Conservation (phyloP, 2,888 invertebrate genomes). For the Ophioninae sp. region DNA sequence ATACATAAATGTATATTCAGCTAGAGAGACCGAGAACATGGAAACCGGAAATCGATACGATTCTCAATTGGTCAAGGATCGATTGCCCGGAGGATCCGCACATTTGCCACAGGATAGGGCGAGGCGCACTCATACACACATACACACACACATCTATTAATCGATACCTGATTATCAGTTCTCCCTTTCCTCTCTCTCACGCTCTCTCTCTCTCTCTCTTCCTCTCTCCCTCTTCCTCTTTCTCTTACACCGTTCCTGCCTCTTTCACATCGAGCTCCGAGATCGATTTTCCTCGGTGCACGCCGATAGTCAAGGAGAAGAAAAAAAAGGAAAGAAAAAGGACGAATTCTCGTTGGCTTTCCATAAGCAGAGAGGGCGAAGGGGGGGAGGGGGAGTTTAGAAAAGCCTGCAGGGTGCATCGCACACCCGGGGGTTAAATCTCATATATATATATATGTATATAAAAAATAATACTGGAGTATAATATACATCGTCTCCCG, state of each 20-base stretch:
- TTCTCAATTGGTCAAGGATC: conserved; percentile 57
- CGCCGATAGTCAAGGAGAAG: conserved; percentile 25
- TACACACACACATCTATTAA: conserved; percentile 46
- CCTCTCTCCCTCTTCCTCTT: conserved; percentile 10
- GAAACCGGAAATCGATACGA: conserved; percentile 53
- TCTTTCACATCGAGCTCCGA: conserved; percentile 38
- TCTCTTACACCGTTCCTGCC: conserved; percentile 12
- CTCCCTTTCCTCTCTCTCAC: background rate
- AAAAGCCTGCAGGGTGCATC: conserved; percentile 62
- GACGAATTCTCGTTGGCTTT: conserved; percentile 48
- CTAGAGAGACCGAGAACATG: too few relatives aligned
- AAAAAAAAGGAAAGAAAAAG: conserved; percentile 19
- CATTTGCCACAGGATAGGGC: conserved; percentile 37
- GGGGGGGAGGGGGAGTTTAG: conserved; percentile 55
- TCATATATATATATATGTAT: conserved; percentile 16
- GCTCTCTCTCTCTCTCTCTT: conserved; percentile 8
- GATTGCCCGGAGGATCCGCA: conserved; percentile 51
- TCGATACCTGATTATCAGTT: conserved; percentile 61
- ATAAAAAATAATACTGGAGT: conserved; percentile 51
- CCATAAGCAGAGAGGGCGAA: too few relatives aligned
- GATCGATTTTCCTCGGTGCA: conserved; percentile 63
- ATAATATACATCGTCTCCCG: conserved; percentile 61
- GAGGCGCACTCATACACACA: conserved; percentile 18
- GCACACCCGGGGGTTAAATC: conserved; percentile 57
- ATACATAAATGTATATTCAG: conserved; percentile 2